Base-by-base conservation (phyloP, 2,113 vertebrate species). In the Ammodytes marinus region DNA sequence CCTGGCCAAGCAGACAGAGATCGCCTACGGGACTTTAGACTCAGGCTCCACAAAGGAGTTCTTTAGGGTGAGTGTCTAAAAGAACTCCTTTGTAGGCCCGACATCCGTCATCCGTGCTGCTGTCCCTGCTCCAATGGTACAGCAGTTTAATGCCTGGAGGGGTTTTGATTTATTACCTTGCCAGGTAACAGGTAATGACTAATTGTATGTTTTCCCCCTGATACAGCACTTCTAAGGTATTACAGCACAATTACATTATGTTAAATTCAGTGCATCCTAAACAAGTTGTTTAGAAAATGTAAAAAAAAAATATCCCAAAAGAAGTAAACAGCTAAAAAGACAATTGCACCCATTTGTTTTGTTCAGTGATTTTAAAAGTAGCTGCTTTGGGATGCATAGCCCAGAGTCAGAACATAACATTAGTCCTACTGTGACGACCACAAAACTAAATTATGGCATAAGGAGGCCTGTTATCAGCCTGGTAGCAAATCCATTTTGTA, bases 41-140 rank as follows among this genome's bases (percentile, higher is more conserved):
- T 99, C 98, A 19, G 98, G 98, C 83, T 99, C 98, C 88, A 99
- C 98, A 78, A 99, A 99, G 96, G 98, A 99, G 95, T 99, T 99
- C 95, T 99, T 99, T 92, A 96, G 98, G 96, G 96, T 98, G 95
- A 97, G 97, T 89, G 67, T 69, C 58, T 68, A 19, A 7, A 0
- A 66, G 54, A 63, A 43, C 60, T 59, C 27, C 27, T 27, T 27
- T 27, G 27, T 27, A 27, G 27, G 27, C 27, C 27, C 27, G 27
- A 27, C 27, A 27, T 27, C 27, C 27, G 67, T 67, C 63, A 4
- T 59, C 47, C 49, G 13, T 69, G 52, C 77, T 79, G 4, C 68
- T 71, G 37, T 64, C 40, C 27, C 57, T 2, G 39, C 47, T 80
- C 46, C 39, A 57, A 64, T n/a, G n/a, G n/a, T n/a, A 27, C 12